Evolutionary conservation across 2,797 vertebrate genomes (phyloP).

Genomic region (Malacoraja senta): DNA sequence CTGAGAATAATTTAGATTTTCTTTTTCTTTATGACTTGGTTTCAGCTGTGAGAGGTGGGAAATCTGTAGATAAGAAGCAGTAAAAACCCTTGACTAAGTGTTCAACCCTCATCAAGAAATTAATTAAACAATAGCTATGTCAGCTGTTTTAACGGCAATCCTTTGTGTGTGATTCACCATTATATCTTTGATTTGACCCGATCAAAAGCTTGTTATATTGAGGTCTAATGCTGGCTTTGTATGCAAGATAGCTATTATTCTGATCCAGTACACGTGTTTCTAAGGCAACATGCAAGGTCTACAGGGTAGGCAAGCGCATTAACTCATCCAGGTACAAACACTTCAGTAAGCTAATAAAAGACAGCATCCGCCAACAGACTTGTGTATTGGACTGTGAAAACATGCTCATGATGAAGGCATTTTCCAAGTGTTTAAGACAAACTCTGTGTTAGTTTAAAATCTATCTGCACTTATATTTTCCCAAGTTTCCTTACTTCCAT

Average conservation of each 20-base stretch:
- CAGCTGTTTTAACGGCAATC: not conserved
- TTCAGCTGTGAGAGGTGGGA: not conserved
- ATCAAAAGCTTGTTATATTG: not conserved
- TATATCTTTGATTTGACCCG: not conserved
- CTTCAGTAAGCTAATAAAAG: constrained; percentile 9
- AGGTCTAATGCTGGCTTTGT: not conserved
- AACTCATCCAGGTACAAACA: constrained; percentile 10
- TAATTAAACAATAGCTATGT: not conserved
- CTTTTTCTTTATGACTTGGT: not conserved
- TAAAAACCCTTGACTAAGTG: not conserved
- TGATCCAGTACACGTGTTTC: not conserved
- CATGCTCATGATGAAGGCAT: not conserved
- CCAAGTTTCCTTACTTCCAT: not conserved
- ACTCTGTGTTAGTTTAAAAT: not conserved
- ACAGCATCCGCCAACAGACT: not conserved
- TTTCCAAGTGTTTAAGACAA: not conserved
- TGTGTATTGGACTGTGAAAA: not conserved
- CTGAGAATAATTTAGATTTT: not conserved
- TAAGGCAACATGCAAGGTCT: constrained; percentile 17
- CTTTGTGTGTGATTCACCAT: not conserved
- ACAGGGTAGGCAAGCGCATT: not conserved
- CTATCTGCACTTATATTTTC: not conserved
- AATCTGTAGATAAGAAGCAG: not conserved
- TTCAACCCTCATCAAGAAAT: not conserved
- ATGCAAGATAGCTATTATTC: not conserved